A percentile compares a stretch with the other conserved stretches of the same genome.
These are phyloP conservation scores for Aplidium turbinatum DNA, from an alignment of 23 tunicate genomes.

Conservation along the genomic window DNA sequence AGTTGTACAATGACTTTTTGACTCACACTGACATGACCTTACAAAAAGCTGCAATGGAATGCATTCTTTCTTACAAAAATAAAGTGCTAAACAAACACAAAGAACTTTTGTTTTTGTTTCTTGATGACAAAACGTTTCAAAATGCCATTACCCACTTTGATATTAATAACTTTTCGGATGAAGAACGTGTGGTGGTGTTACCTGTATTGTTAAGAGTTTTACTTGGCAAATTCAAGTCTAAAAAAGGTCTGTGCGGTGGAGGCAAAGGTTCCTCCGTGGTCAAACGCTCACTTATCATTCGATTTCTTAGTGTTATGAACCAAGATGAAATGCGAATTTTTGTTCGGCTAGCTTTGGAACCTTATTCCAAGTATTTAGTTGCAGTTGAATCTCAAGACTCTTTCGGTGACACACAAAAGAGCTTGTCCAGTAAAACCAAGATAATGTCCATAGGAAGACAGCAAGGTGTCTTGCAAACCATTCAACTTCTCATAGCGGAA, in stretches of 20 bases:
- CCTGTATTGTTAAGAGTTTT: slow-evolving; percentile 59
- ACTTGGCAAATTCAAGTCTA: slow-evolving; percentile 71
- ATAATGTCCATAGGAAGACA: slow-evolving; percentile 66
- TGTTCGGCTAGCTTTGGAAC: slow-evolving; percentile 23
- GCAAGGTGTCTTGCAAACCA: slow-evolving; percentile 53
- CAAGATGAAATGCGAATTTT: slow-evolving; percentile 39
- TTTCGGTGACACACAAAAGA: neutral
- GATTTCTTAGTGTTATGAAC: slow-evolving; percentile 47
- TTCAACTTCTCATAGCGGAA: slow-evolving; percentile 46
- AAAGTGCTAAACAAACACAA: slow-evolving; percentile 28
- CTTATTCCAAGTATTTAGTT: slow-evolving; percentile 15
- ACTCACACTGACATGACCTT: slow-evolving; percentile 48
- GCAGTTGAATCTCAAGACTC: neutral
- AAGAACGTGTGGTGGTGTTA: slow-evolving; percentile 41
- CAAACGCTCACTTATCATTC: slow-evolving; percentile 40
- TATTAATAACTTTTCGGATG: slow-evolving; percentile 25
- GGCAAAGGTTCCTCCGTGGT: slow-evolving; percentile 34
- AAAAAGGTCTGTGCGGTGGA: slow-evolving; percentile 33
- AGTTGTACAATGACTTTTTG: slow-evolving; percentile 48
- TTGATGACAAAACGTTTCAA: slow-evolving; percentile 64
- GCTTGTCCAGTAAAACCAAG: neutral
- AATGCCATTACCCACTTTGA: slow-evolving; percentile 51
- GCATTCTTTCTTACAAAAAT: slow-evolving; percentile 39
- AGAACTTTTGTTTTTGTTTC: slow-evolving; percentile 40
- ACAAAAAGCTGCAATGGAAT: slow-evolving; percentile 60